Evolutionary conservation across 2,113 vertebrate species (phyloP).

Genomic region (Hippoglossus stenolepis): DNA sequence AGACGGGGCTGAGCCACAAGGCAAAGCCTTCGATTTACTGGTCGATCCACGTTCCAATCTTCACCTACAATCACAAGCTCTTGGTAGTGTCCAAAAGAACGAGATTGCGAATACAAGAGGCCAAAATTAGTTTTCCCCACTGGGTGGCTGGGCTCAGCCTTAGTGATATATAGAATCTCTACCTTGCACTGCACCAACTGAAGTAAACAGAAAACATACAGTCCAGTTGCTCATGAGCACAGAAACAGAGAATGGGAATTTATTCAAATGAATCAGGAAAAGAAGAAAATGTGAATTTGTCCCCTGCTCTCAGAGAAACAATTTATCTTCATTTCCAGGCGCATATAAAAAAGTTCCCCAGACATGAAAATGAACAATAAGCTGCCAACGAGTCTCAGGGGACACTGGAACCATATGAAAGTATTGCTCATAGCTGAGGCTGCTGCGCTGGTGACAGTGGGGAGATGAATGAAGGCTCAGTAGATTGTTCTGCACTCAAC

Average conservation of each 20-base stretch:
- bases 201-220: not conserved
- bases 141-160: too few relatives aligned
- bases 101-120: too few relatives aligned
- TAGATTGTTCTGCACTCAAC: slow-evolving; percentile 46
- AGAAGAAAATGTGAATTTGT: slow-evolving; percentile 62
- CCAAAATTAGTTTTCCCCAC: too few relatives aligned
- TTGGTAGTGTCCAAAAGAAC: too few relatives aligned
- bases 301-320: slow-evolving; percentile 45
- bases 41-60: too few relatives aligned
- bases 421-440: slow-evolving; percentile 46
- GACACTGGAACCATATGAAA: slow-evolving; percentile 61
- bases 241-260: slow-evolving; percentile 44
- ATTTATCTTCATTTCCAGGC: slow-evolving; percentile 75
- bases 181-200: not conserved
- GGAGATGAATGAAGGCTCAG: slow-evolving; percentile 52
- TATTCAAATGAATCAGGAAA: slow-evolving; percentile 60
- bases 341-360: slow-evolving; percentile 61
- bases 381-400: slow-evolving; percentile 65
- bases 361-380: slow-evolving; percentile 70
- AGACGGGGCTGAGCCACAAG: too few relatives aligned
- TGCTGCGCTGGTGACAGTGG: slow-evolving; percentile 48
- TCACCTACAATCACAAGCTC: too few relatives aligned
- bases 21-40: too few relatives aligned
- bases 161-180: not conserved
- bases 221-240: slow-evolving; percentile 4